Percentiles rank a stretch among this genome's conserved stretches.
phyloP scores from a whole-genome alignment of 2,888 invertebrate species.

The Euplagia quadripunctaria region DNA sequence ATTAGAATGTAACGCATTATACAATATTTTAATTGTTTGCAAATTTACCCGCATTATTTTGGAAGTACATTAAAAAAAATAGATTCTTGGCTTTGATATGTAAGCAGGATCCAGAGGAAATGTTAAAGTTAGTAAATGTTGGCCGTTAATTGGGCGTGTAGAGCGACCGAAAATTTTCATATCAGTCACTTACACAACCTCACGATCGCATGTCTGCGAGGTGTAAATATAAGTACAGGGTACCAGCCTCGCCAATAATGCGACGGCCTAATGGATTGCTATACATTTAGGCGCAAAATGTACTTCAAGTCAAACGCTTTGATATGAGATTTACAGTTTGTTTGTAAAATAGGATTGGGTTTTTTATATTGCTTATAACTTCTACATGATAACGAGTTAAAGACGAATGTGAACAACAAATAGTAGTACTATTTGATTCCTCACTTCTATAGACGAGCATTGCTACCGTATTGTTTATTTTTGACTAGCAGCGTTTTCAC shows the following conservation, averaged over 20 bases:
- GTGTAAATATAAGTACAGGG: slow-evolving; percentile 59
- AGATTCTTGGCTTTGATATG: slow-evolving; percentile 1
- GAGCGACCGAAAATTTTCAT: slow-evolving; percentile 51
- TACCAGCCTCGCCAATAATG: slow-evolving; percentile 27
- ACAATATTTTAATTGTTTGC: neutral
- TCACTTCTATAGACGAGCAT: too few species aligned
- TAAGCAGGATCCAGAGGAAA: slow-evolving; percentile 19
- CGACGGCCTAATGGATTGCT: slow-evolving; percentile 48
- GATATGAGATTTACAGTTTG: slow-evolving; percentile 24
- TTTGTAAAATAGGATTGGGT: slow-evolving; percentile 29
- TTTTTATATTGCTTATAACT: neutral
- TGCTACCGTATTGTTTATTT: too few species aligned
- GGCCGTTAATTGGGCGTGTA: slow-evolving; percentile 39
- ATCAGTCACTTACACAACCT: slow-evolving; percentile 51
- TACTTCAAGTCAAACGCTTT: slow-evolving; percentile 36
- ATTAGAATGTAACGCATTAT: neutral
- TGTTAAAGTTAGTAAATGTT: slow-evolving; percentile 28
- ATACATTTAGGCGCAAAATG: slow-evolving; percentile 49
- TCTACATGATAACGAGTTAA: neutral
- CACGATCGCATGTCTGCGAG: slow-evolving; percentile 56
- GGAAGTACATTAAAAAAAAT: neutral
- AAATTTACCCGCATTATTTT: neutral
- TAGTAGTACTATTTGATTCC: too few species aligned
- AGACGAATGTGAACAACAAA: neutral
- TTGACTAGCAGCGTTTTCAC: too few species aligned